Conservation (phyloP, 2,113 vertebrate species). For the Acinonyx jubatus region DNA sequence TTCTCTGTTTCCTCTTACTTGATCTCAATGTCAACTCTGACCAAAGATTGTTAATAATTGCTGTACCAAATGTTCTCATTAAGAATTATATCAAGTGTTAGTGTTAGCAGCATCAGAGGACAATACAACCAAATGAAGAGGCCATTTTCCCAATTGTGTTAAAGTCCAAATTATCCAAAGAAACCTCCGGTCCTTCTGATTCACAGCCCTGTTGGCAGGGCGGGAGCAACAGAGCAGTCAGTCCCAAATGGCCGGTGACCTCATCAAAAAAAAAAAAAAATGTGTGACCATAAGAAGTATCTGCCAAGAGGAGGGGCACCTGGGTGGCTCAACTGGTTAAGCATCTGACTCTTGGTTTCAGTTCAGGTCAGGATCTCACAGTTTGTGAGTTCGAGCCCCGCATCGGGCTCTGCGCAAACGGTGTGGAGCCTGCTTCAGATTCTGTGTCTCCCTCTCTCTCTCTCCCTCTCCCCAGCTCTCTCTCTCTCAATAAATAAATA, state of each 20-base stretch:
- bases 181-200: neutral
- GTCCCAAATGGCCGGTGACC: neutral
- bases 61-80: neutral
- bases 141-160: neutral
- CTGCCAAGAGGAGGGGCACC: neutral
- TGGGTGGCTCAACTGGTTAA: no score
- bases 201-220: neutral
- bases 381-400: no score
- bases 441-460: no score
- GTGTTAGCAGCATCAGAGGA: neutral
- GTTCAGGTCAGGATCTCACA: no score
- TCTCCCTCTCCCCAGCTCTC: no score
- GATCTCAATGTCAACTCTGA: neutral
- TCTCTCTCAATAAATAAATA: no score
- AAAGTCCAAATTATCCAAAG: neutral
- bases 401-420: no score
- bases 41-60: neutral
- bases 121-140: neutral
- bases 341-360: no score
- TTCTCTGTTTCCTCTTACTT: neutral
- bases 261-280: neutral
- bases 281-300: rapidly evolving
- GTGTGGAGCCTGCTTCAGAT: no score
- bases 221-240: neutral
- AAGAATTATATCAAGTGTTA: neutral